phyloP scores from a whole-genome alignment of 2,888 invertebrate species.

The Megastigmus dorsalis region DNA sequence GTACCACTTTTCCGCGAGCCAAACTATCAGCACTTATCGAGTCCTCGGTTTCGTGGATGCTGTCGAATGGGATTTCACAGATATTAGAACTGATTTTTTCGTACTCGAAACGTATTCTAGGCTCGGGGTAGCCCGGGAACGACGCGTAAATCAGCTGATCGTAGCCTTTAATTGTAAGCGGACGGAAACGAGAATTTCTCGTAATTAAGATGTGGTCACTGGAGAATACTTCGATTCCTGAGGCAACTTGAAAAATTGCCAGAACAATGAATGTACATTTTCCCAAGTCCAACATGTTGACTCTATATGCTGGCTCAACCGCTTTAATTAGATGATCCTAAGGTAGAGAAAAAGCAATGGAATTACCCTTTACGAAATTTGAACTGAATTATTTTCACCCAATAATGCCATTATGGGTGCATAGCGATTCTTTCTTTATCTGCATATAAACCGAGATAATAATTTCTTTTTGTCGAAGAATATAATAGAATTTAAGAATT shows the following conservation, averaged over 20 bases:
- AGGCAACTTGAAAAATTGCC: background rate
- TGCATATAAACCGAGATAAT: no score
- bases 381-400: no score
- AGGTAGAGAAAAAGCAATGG: no score
- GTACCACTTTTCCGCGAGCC: slow-evolving; percentile 16
- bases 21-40: slow-evolving; percentile 2
- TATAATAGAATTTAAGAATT: no score
- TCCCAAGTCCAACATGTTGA: no score
- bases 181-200: background rate
- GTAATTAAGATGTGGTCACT: background rate
- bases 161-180: background rate
- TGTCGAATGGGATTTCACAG: slow-evolving; percentile 9
- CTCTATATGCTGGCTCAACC: no score
- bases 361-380: no score
- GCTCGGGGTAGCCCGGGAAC: background rate
- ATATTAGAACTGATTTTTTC: slow-evolving; percentile 12
- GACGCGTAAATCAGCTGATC: slow-evolving; percentile 26
- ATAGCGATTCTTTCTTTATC: no score
- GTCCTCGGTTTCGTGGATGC: background rate
- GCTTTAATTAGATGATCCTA: no score
- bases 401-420: no score
- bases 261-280: no score
- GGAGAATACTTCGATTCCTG: background rate
- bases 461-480: no score
- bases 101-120: background rate